Percentiles rank a stretch among this genome's conserved stretches.
These are phyloP conservation scores for Cepaea nemoralis DNA, from an alignment of 1,140 invertebrate genomes.

Conservation along the genomic window DNA sequence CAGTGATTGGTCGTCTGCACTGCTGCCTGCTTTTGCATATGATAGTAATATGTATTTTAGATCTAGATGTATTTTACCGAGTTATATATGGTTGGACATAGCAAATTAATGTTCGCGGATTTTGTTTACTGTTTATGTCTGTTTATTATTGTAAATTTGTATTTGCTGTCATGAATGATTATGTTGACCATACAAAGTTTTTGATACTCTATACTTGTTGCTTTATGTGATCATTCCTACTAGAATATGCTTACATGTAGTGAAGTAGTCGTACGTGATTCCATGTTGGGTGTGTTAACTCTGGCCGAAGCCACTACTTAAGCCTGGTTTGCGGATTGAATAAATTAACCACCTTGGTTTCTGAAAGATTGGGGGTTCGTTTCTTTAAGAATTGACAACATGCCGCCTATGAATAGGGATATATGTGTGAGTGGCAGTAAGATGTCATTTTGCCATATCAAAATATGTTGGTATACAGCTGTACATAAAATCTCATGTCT, in stretches of 20 bases:
- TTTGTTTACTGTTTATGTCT: neutral
- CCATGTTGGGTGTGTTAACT: too few relatives aligned
- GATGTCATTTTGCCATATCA: neutral
- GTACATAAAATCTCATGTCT: neutral
- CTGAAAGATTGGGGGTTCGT: too few relatives aligned
- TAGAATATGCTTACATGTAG: neutral
- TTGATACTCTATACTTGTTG: neutral
- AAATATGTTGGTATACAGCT: neutral
- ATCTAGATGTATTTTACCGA: neutral
- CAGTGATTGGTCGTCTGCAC: neutral
- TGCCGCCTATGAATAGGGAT: too few relatives aligned
- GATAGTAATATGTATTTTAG: neutral
- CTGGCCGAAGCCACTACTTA: too few relatives aligned
- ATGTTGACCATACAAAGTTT: neutral
- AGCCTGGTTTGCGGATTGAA: too few relatives aligned
- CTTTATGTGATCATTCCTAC: neutral
- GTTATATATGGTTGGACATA: neutral
- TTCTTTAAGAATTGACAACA: too few relatives aligned
- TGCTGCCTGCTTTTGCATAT: neutral
- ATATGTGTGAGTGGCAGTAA: neutral
- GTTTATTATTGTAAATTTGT: neutral
- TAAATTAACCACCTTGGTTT: too few relatives aligned
- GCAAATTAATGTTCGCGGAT: neutral
- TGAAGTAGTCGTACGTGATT: too few relatives aligned
- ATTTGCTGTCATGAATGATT: neutral